Percentiles rank a stretch among this genome's conserved stretches.
These are phyloP conservation scores for Sinocyclocheilus rhinocerous DNA, from an alignment of 2,113 vertebrate genomes.

Conservation along the genomic window DNA sequence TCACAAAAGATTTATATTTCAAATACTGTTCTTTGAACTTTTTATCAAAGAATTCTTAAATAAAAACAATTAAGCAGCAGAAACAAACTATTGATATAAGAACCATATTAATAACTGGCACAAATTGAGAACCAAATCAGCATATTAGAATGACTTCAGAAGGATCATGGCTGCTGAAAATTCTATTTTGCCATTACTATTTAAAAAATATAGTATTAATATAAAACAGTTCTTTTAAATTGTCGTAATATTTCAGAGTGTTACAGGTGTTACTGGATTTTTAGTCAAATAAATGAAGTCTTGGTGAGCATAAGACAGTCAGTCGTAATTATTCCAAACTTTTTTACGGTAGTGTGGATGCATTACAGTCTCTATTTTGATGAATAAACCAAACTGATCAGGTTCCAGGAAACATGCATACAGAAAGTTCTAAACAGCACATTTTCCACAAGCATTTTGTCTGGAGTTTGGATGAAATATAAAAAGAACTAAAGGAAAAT, in stretches of 20 bases:
- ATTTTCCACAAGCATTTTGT: background rate
- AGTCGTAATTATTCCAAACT: background rate
- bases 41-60: no score
- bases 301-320: background rate
- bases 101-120: no score
- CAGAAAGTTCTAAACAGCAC: background rate
- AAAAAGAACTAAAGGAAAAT: conserved; percentile 22
- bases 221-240: background rate
- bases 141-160: background rate
- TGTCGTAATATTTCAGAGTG: background rate
- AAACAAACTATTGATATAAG: no score
- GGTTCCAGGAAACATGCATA: conserved; percentile 2
- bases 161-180: background rate
- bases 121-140: no score
- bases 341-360: background rate
- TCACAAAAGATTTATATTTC: no score
- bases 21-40: no score
- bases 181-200: background rate
- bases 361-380: background rate
- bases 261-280: background rate
- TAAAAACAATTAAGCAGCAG: no score
- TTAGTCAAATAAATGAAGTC: background rate
- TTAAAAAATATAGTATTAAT: no score
- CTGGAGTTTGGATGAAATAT: background rate
- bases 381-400: background rate